Conservation (phyloP, 1,140 invertebrate genomes). For the Elysia chlorotica region DNA sequence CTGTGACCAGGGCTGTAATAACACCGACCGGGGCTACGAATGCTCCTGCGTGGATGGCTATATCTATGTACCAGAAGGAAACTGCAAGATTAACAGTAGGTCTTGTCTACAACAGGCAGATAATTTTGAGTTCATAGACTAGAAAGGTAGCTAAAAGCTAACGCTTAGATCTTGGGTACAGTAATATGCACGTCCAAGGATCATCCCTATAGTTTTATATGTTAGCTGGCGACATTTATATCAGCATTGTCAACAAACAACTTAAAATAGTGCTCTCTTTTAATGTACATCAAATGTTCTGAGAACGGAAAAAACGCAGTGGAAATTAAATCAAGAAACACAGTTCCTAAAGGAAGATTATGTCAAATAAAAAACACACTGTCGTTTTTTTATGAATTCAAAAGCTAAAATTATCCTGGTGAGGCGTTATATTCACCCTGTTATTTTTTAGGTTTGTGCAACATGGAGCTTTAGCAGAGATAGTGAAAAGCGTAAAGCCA, state of each 20-base stretch:
- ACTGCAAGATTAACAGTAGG: conserved; percentile 69
- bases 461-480: too few relatives aligned
- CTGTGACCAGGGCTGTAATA: conserved; percentile 46
- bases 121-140: too few relatives aligned
- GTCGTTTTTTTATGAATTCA: too few relatives aligned
- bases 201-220: conserved; percentile 1
- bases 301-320: too few relatives aligned
- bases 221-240: background rate
- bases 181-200: background rate
- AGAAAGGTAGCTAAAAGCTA: background rate
- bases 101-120: too few relatives aligned
- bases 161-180: background rate
- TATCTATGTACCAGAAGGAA: conserved; percentile 8
- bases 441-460: too few relatives aligned
- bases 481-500: too few relatives aligned
- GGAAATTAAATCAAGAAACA: too few relatives aligned
- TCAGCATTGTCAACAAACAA: background rate
- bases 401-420: too few relatives aligned
- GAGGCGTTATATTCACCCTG: too few relatives aligned
- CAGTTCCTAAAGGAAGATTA: background rate
- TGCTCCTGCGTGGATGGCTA: conserved; percentile 44
- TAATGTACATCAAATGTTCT: too few relatives aligned
- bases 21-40: conserved; percentile 16
- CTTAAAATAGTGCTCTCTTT: background rate
- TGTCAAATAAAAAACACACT: too few relatives aligned